These are phyloP conservation scores for Grammatotria lemairii DNA, from an alignment of 2,113 vertebrate genomes.

Conservation along the genomic window DNA sequence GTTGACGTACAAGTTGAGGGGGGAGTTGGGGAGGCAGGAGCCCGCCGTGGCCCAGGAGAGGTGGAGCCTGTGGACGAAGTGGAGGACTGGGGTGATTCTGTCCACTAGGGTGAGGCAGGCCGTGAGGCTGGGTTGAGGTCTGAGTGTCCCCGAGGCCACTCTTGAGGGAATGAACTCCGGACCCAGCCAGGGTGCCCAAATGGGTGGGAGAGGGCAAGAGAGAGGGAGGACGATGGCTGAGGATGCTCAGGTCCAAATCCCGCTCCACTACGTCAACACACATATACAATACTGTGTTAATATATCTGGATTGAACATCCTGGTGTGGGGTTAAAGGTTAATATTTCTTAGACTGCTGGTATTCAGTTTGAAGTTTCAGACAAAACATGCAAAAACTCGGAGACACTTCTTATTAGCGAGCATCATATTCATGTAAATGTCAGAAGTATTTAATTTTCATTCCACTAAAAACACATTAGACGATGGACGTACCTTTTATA, in stretches of 20 bases:
- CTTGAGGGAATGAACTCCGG: slow-evolving; percentile 29
- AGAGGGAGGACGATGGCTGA: slow-evolving; percentile 78
- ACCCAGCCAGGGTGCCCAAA: slow-evolving; percentile 73
- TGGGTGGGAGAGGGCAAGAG: slow-evolving; percentile 84
- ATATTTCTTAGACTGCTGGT: neutral
- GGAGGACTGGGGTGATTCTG: slow-evolving; percentile 85
- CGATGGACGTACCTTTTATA: slow-evolving; percentile 41
- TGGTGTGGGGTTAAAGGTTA: neutral
- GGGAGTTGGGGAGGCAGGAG: slow-evolving; percentile 90
- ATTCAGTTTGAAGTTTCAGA: neutral
- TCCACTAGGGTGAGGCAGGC: slow-evolving; percentile 62
- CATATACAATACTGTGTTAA: neutral
- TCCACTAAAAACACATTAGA: neutral
- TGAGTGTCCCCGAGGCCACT: neutral
- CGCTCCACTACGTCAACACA: slow-evolving; percentile 79
- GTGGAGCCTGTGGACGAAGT: slow-evolving; percentile 79
- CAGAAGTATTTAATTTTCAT: neutral
- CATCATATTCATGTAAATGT: neutral
- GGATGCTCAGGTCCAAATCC: slow-evolving; percentile 83
- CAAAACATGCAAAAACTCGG: neutral
- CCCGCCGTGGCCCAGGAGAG: slow-evolving; percentile 70
- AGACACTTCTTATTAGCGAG: neutral
- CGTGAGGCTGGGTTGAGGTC: slow-evolving; percentile 12
- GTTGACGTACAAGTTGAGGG: slow-evolving; percentile 90
- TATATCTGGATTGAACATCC: neutral